phyloP scores from a whole-genome alignment of 2,113 vertebrate genomes.

The Pyxicephalus adspersus region DNA sequence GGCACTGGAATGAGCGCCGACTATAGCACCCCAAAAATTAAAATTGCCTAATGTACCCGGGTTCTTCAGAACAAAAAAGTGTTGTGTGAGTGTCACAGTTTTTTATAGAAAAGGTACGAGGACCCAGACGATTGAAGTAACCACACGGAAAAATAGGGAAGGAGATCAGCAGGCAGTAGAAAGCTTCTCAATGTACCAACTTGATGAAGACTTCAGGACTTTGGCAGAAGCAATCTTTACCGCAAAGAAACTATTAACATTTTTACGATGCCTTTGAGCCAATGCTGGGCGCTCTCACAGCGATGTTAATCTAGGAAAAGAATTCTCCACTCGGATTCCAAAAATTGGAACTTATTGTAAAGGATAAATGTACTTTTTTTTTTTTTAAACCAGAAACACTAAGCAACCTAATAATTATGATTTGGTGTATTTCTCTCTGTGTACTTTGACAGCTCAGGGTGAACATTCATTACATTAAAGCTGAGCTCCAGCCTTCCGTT shows the following conservation, averaged over 20 bases:
- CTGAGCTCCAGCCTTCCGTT: background rate
- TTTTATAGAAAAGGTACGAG: background rate
- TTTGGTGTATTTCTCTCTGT: background rate
- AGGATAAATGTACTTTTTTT: background rate
- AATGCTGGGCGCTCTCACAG: slow-evolving; percentile 30
- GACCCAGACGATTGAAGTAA: background rate
- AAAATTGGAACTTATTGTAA: background rate
- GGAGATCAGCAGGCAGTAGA: background rate
- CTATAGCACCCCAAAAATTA: background rate
- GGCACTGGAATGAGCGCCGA: background rate
- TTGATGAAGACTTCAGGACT: slow-evolving; percentile 37
- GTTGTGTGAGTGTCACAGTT: background rate
- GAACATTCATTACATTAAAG: background rate
- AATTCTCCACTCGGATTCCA: background rate
- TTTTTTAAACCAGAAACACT: too few species aligned
- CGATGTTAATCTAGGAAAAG: background rate
- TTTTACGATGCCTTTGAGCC: slow-evolving; percentile 29
- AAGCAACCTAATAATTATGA: too few species aligned
- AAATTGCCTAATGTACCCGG: background rate
- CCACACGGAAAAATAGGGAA: background rate
- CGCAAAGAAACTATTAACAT: slow-evolving; percentile 32
- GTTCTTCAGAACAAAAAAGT: background rate
- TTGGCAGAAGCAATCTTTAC: background rate
- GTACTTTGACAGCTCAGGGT: background rate
- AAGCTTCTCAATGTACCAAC: background rate